Evolutionary conservation across 2,797 vertebrate species (phyloP).

Genomic region (Pipistrellus pipistrellus): DNA sequence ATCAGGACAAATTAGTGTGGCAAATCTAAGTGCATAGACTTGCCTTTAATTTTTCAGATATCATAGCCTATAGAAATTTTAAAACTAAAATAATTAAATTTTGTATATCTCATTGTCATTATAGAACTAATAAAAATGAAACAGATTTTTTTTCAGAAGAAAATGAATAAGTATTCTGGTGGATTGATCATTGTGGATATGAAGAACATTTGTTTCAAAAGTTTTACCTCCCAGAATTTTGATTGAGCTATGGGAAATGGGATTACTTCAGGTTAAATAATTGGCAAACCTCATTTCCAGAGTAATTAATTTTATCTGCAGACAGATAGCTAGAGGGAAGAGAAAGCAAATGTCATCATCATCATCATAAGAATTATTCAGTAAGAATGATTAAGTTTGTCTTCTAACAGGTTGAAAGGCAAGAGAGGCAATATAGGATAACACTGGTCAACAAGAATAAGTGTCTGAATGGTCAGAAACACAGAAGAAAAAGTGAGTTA

Average conservation of each 20-base stretch:
- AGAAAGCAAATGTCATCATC: slow-evolving; percentile 31
- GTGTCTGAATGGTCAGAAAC: background rate
- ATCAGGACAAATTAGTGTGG: slow-evolving; percentile 87
- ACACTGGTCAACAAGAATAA: background rate
- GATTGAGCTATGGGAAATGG: slow-evolving; percentile 73
- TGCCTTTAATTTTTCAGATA: slow-evolving; percentile 69
- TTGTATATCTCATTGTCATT: background rate
- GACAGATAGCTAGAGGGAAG: slow-evolving; percentile 8
- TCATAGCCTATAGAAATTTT: slow-evolving; percentile 58
- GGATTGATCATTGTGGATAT: background rate
- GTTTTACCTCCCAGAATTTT: slow-evolving; percentile 71
- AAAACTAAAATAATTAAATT: background rate
- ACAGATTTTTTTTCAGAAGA: slow-evolving; percentile 65
- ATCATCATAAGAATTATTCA: background rate
- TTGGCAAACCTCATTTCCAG: slow-evolving; percentile 66
- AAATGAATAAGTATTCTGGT: slow-evolving; percentile 35
- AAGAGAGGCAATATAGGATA: background rate
- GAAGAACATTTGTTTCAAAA: slow-evolving; percentile 40
- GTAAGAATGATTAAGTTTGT: background rate
- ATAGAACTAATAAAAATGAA: slow-evolving; percentile 10
- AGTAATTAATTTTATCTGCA: slow-evolving; percentile 60
- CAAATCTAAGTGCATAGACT: slow-evolving; percentile 82
- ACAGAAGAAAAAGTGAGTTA: background rate
- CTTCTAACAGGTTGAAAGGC: background rate
- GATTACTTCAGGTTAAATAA: slow-evolving; percentile 76